Evolutionary conservation across 2,797 vertebrate genomes (phyloP), one percentile per base, ranked within the genome.

Genomic region (Mallotus villosus): DNA sequence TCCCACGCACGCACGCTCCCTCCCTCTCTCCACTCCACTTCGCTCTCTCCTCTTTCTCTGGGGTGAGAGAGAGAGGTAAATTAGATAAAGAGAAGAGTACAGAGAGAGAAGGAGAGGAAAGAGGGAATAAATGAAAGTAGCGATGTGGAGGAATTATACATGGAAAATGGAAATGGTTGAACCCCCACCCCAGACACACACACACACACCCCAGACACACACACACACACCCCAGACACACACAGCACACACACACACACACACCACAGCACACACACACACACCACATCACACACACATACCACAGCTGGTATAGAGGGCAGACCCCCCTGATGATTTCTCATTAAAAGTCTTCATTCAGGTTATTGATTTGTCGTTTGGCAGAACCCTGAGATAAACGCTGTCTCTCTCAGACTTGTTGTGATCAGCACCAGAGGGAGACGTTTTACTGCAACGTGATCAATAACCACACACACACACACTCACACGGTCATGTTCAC

Each of bases 391-490:
- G 41, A 66, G 37, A 41, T 41, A 16, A 37, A 57, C 55, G 49
- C 41, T 65, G 22, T 8, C 63, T 65, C n/a, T 34, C 62, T 6
- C 63, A 46, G 22, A 24, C 22, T 16, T 29, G 46, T 49, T 67
- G 8, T 67, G 65, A 67, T 67, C 46, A 51, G 37, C 22, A 27
- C n/a, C 64, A 22, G 19, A 58, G 57, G n/a, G 57, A 58, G 21
- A 21, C 1, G 22, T 1, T 25, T 27, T 17, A 25, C 29, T 63
- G 32, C 62, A 63, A 51, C 24, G 24, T 29, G 46, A 27, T 67
- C 46, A 25, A 25, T 49, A 49, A 65, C 22, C 34, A 49, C 37
- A 5, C 14, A 14, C 16, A 34, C 63, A 21, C 16, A 34, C 19
- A 41, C 37, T 11, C 37, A 11, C 37, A 41, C 37, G 8, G 25